These are phyloP conservation scores for Tetragonula clypearis DNA, from an alignment of 1,140 invertebrate species.

Conservation along the genomic window DNA sequence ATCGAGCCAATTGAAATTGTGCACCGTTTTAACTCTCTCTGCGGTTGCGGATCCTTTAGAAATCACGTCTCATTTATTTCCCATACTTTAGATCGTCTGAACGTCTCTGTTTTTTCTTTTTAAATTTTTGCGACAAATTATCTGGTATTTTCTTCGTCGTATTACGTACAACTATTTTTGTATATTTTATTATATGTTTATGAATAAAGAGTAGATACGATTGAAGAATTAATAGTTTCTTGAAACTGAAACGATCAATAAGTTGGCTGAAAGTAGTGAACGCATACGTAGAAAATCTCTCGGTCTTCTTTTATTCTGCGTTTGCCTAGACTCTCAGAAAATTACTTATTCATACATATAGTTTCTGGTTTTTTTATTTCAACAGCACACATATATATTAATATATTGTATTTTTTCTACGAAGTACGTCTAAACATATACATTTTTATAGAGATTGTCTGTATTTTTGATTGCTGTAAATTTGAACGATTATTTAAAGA, in stretches of 20 bases:
- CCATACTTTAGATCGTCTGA: neutral
- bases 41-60: neutral
- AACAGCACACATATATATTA: neutral
- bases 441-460: neutral
- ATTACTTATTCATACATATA: neutral
- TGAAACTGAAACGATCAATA: too few species aligned
- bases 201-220: too few species aligned
- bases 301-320: neutral
- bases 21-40: neutral
- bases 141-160: too few species aligned
- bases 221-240: too few species aligned
- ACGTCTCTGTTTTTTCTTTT: too few species aligned
- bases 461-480: neutral
- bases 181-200: too few species aligned
- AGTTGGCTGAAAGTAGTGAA: too few species aligned
- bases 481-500: neutral
- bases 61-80: neutral
- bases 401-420: neutral
- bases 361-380: neutral
- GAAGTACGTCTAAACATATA: neutral
- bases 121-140: too few species aligned
- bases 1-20: neutral
- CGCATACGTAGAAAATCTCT: too few species aligned
- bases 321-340: neutral
- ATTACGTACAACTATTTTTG: too few species aligned